Evolutionary conservation across 1,140 invertebrate genomes (phyloP).

Genomic region (Bactericera cockerelli): DNA sequence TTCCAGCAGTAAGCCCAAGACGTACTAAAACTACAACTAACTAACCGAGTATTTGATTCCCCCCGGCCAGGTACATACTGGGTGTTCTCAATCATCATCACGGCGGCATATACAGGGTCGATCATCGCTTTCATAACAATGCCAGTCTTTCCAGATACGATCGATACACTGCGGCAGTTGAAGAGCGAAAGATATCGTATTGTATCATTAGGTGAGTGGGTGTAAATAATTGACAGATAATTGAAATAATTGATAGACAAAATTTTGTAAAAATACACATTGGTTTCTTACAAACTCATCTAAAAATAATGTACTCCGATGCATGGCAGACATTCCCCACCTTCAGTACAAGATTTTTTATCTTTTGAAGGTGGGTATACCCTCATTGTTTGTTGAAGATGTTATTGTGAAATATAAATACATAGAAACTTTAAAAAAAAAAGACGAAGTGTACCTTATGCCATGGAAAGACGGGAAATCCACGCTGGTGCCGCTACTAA

Average conservation of each 20-base stretch:
- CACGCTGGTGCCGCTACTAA: too few relatives aligned
- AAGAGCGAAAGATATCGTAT: conserved; percentile 39
- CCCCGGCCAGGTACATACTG: conserved; percentile 44
- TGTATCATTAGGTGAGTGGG: conserved; percentile 38
- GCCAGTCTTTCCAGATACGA: conserved; percentile 47
- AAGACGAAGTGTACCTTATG: too few relatives aligned
- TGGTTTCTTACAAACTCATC: background rate
- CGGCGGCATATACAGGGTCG: conserved; percentile 58
- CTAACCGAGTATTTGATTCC: background rate
- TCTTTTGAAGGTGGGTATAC: too few relatives aligned
- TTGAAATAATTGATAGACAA: background rate
- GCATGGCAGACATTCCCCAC: too few relatives aligned
- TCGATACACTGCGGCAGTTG: conserved; percentile 45
- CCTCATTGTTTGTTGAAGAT: too few relatives aligned
- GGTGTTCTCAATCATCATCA: conserved; percentile 63
- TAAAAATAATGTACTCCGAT: too few relatives aligned
- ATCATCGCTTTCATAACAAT: conserved; percentile 64
- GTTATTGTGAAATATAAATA: too few relatives aligned
- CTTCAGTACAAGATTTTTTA: too few relatives aligned
- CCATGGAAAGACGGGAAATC: too few relatives aligned
- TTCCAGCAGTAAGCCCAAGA: too few relatives aligned
- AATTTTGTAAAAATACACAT: background rate
- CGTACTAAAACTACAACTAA: too few relatives aligned
- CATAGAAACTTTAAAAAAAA: too few relatives aligned
- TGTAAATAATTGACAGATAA: background rate